Percentiles rank a stretch among this genome's conserved stretches.
Evolutionary conservation across 2,797 vertebrate genomes (phyloP).

Genomic region (Sebastiscus albofasciatus): DNA sequence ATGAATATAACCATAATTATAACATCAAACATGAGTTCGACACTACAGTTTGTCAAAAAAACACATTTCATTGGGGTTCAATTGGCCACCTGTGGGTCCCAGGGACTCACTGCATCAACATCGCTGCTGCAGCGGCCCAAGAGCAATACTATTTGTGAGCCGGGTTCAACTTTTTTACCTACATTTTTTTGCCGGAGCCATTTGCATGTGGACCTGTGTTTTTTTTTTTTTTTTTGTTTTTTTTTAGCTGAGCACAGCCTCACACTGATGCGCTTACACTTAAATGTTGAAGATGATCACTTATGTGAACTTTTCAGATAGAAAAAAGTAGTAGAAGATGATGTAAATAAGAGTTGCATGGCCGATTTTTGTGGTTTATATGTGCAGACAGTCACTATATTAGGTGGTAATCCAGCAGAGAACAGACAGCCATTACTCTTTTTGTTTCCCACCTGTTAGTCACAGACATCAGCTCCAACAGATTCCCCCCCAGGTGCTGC

Average conservation of each 20-base stretch:
- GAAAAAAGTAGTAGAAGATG: background rate
- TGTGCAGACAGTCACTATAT: background rate
- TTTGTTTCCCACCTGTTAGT: background rate
- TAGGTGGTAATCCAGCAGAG: background rate
- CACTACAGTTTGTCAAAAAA: too few species aligned
- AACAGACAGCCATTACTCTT: constrained; percentile 10
- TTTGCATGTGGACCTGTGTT: background rate
- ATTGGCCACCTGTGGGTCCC: too few species aligned
- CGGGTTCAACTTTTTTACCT: too few species aligned
- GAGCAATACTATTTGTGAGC: too few species aligned
- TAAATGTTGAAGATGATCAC: background rate
- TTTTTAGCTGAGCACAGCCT: background rate
- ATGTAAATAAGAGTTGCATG: too few species aligned
- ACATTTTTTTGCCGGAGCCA: too few species aligned
- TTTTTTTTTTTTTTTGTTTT: background rate
- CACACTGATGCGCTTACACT: background rate
- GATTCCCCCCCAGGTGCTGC: constrained; percentile 4
- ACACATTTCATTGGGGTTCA: too few species aligned
- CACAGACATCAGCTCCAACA: background rate
- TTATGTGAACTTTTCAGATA: background rate
- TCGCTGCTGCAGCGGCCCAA: too few species aligned
- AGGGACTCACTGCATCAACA: too few species aligned
- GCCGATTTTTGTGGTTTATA: background rate
- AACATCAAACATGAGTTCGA: too few species aligned
- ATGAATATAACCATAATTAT: too few species aligned